Percentiles rank a stretch among this genome's conserved stretches.
These are phyloP conservation scores for Dendrolimus pini DNA, from an alignment of 2,888 invertebrate genomes.

Conservation along the genomic window DNA sequence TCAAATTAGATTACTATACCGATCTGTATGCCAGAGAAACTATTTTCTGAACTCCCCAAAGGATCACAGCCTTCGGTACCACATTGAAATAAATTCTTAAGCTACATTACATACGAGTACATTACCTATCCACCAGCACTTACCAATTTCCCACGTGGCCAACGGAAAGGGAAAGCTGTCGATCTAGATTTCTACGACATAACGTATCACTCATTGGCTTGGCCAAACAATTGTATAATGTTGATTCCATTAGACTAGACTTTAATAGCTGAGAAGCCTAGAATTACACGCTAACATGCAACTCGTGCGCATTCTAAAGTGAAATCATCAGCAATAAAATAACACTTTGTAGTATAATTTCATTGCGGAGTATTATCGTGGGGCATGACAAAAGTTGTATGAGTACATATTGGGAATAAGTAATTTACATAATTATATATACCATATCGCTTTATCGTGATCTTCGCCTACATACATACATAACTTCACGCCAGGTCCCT, in stretches of 20 bases:
- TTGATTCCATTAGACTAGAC: background rate
- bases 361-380: background rate
- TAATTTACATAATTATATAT: too few species aligned
- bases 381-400: too few species aligned
- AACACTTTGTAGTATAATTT: background rate
- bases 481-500: too few species aligned
- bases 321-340: background rate
- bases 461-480: too few species aligned
- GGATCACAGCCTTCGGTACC: too few species aligned
- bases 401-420: too few species aligned
- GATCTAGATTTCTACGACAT: slow-evolving; percentile 2
- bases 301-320: background rate
- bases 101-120: too few species aligned
- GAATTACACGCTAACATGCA: background rate
- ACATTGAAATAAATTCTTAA: too few species aligned
- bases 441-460: too few species aligned
- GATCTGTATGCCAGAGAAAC: too few species aligned
- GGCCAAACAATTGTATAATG: background rate
- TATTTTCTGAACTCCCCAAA: too few species aligned
- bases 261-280: background rate
- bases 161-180: slow-evolving; percentile 9
- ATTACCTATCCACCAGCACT: background rate
- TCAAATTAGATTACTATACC: too few species aligned
- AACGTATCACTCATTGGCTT: background rate
- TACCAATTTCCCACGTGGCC: background rate